Evolutionary conservation across 2,888 invertebrate species (phyloP).

Genomic region (Tipula helvola): DNA sequence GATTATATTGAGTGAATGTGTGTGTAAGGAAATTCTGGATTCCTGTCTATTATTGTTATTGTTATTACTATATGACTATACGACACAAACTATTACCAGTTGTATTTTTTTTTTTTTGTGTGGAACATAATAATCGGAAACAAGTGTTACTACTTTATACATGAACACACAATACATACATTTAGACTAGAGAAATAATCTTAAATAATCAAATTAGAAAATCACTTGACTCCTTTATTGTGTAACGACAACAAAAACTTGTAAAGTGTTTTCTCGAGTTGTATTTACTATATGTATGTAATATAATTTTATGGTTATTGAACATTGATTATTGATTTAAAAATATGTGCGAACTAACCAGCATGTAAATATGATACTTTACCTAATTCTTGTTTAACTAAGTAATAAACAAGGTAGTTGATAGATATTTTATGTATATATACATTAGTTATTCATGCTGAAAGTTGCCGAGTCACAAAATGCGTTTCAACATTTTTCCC

Average conservation of each 20-base stretch:
- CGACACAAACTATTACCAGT: not conserved
- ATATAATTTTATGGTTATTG: not conserved
- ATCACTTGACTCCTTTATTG: not conserved
- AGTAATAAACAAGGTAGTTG: too few relatives aligned
- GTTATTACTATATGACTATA: not conserved
- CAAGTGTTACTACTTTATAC: not conserved
- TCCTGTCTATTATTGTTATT: not conserved
- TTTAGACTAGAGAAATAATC: not conserved
- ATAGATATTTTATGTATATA: too few relatives aligned
- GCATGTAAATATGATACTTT: too few relatives aligned
- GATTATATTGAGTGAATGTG: not conserved
- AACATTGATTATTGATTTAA: not conserved
- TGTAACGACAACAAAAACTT: not conserved
- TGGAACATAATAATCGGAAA: not conserved
- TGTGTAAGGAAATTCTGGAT: not conserved
- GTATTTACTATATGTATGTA: not conserved
- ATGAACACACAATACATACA: not conserved
- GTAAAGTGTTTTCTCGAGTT: not conserved
- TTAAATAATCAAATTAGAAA: conserved; percentile 4
- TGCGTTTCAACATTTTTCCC: too few relatives aligned
- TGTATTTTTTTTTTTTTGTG: not conserved
- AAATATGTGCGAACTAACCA: too few relatives aligned
- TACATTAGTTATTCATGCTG: too few relatives aligned
- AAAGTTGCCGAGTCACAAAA: too few relatives aligned
- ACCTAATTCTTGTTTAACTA: too few relatives aligned